Percentiles rank a stretch among this genome's conserved stretches.
phyloP scores from a whole-genome alignment of 2,888 invertebrate species.

The Meiosimyza decipiens region DNA sequence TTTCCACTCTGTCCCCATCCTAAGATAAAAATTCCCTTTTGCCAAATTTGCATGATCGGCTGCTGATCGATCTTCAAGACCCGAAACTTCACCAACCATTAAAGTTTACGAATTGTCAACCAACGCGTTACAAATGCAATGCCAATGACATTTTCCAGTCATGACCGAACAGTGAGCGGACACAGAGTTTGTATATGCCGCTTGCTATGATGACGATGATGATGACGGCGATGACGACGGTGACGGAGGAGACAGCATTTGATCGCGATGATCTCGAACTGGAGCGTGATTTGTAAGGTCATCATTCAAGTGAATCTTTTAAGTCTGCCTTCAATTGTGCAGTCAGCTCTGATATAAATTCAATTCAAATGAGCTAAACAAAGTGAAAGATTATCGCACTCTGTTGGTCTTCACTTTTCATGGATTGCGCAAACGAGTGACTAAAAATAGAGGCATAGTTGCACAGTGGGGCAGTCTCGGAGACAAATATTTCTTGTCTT shows the following conservation, averaged over 20 bases:
- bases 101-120: constrained; percentile 32
- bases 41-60: constrained; percentile 29
- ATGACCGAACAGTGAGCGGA: constrained; percentile 1
- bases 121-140: constrained; percentile 11
- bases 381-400: constrained; percentile 32
- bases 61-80: constrained; percentile 22
- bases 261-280: constrained; percentile 38
- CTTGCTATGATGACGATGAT: constrained; percentile 10
- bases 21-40: too few relatives aligned
- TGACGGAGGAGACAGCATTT: constrained; percentile 9
- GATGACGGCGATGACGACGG: not conserved
- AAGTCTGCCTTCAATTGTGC: constrained; percentile 10
- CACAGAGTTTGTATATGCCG: not conserved
- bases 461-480: not conserved
- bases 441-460: constrained; percentile 12
- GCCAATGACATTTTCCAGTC: constrained; percentile 20
- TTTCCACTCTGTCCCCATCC: too few relatives aligned
- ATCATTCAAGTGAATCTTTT: constrained; percentile 53
- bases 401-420: constrained; percentile 20
- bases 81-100: constrained; percentile 21
- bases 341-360: constrained; percentile 17
- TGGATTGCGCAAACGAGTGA: not conserved
- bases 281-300: constrained; percentile 64
- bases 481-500: too few relatives aligned
- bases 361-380: constrained; percentile 24